phyloP scores from a whole-genome alignment of 2,888 invertebrate species.

The Petrolisthes cinctipes region DNA sequence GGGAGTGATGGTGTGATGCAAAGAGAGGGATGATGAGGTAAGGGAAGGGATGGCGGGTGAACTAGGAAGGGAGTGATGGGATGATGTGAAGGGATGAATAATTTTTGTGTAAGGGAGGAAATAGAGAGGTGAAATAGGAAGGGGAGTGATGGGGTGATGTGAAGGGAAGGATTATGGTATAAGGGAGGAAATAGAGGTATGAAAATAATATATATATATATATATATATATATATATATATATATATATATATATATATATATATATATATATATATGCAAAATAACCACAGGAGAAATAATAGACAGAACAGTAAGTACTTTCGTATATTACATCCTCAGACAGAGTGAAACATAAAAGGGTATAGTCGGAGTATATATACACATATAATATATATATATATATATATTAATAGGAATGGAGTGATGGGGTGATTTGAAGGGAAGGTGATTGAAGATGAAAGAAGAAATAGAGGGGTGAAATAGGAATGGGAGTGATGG shows the following conservation, averaged over 20 bases:
- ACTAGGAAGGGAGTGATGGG: background rate
- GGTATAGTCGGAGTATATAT: background rate
- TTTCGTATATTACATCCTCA: background rate
- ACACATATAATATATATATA: too few species aligned
- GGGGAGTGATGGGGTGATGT: background rate
- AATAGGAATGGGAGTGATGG: background rate
- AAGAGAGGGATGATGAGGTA: background rate
- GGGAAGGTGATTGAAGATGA: background rate
- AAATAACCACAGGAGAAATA: too few species aligned
- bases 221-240: conserved; percentile 27
- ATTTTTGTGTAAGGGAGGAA: background rate
- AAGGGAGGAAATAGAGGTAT: background rate
- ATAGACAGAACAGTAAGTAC: too few species aligned
- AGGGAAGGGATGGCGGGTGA: background rate
- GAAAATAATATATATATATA: conserved; percentile 14
- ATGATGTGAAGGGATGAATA: background rate
- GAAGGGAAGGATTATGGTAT: background rate
- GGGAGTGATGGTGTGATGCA: background rate
- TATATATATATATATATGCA: conserved; percentile 13
- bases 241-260: conserved; percentile 17
- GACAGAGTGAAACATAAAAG: too few species aligned
- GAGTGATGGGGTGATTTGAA: background rate
- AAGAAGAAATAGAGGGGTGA: background rate
- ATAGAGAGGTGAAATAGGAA: background rate
- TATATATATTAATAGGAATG: background rate